Evolutionary conservation across 2,113 vertebrate species (phyloP), one percentile per base, ranked within the genome.

Genomic region (Synchiropus splendidus): DNA sequence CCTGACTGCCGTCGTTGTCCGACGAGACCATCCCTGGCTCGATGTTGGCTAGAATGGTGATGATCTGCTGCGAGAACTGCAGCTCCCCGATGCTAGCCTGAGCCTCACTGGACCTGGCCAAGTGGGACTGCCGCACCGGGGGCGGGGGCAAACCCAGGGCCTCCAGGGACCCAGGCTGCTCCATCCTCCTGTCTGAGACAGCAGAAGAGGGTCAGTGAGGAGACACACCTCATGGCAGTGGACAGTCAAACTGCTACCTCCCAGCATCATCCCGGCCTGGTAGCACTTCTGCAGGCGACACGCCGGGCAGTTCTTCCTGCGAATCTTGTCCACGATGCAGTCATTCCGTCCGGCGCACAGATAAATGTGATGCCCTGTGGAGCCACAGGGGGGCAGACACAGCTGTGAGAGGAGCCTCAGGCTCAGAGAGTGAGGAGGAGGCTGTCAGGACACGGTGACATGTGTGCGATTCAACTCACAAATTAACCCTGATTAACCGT

Each of bases 281-380:
- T 91, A 97, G 72, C 95, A 99, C 69, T 99, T 99, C 69, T 91
- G 78, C 37, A 99, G 88, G 36, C 95, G 94, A 76, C 95, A 99
- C 0, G 95, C 92, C 1, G 95, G 95, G 58, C 94, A 99, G 63
- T 99, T 98, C 78, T 99, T 99, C 53, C 95, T 90, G 42, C 95
- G 88, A 49, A 99, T 92, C 79, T 99, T 99, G 82, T 99, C 95
- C 30, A 99, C 91, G 58, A 97, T 99, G 79, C 95, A 99, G 79
- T 99, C 95, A 31, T 98, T 99, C 57, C 94, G 84, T 61, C 95
- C 95, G n/a, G 95, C 95, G 51, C 95, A 99, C 13, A 99, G 81
- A 60, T 99, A 99, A 57, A 92, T 99, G 69, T 98, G 93, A 67
- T 95, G 93, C 10, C 95, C 95, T 99, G 74, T 12, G 69, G 54